These are phyloP conservation scores for Pseudeuparius sepicola DNA, from an alignment of 2,888 invertebrate genomes.

Conservation along the genomic window DNA sequence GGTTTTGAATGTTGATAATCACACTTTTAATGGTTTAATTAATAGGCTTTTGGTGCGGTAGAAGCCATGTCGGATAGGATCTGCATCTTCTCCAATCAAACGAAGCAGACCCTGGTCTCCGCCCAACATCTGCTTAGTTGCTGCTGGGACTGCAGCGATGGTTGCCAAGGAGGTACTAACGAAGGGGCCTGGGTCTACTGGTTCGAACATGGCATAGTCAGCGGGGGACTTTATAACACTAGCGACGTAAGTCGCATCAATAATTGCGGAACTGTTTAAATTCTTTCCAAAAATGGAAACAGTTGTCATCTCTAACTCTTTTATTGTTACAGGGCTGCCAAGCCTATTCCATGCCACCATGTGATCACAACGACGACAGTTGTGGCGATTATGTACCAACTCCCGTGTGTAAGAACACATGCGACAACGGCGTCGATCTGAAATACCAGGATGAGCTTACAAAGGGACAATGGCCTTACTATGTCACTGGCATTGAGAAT, in stretches of 20 bases:
- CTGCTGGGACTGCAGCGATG: constrained; percentile 44
- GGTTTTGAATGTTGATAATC: too few species aligned
- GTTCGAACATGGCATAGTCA: constrained; percentile 38
- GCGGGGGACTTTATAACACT: constrained; percentile 50
- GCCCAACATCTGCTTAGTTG: constrained; percentile 74
- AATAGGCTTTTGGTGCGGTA: constrained; percentile 10
- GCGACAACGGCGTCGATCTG: constrained; percentile 29
- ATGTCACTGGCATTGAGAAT: constrained; percentile 37
- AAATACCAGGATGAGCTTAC: constrained; percentile 8
- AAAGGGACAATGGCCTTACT: constrained; percentile 10
- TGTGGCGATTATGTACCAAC: constrained; percentile 1
- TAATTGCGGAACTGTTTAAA: too few species aligned
- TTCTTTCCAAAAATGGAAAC: too few species aligned
- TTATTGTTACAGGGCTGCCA: constrained; percentile 18
- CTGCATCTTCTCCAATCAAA: constrained; percentile 66
- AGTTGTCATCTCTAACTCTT: too few species aligned
- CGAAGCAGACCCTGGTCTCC: constrained; percentile 59
- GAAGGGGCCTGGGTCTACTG: constrained; percentile 76
- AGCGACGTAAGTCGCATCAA: constrained; percentile 9
- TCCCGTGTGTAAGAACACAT: constrained; percentile 13
- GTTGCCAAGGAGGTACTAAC: constrained; percentile 76
- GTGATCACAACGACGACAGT: constrained; percentile 15
- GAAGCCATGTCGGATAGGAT: constrained; percentile 53
- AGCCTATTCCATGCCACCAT: constrained; percentile 19
- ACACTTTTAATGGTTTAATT: background rate